These are phyloP conservation scores for Virgularia gustaviana DNA, from an alignment of 92 coral and sea anemone species.

Conservation along the genomic window DNA sequence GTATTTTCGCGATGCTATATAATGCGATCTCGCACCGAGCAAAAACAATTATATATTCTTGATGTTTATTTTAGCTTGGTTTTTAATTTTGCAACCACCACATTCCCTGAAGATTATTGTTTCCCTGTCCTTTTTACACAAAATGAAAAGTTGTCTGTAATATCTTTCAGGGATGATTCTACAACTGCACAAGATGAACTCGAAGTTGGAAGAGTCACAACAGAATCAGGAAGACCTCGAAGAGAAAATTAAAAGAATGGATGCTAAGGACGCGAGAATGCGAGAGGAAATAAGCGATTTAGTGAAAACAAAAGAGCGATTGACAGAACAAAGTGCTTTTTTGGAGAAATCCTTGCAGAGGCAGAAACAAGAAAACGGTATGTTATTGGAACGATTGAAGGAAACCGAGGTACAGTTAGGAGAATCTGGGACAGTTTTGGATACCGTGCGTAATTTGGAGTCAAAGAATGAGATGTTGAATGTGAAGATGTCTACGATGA, in stretches of 20 bases:
- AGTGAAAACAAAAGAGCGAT: constrained; percentile 17
- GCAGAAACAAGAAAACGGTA: constrained; percentile 12
- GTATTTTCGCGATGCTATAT: too few species aligned
- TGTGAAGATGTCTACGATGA: constrained; percentile 22
- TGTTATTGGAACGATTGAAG: constrained; percentile 13
- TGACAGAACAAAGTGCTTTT: constrained; percentile 23
- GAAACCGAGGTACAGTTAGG: constrained; percentile 30
- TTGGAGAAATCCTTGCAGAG: constrained; percentile 14
- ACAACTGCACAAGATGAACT: constrained; percentile 19
- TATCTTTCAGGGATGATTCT: constrained; percentile 5
- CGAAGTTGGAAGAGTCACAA: not conserved
- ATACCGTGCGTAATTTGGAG: constrained; percentile 17
- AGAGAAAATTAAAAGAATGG: not conserved
- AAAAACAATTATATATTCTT: too few species aligned
- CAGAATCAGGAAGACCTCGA: not conserved
- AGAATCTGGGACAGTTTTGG: constrained; percentile 29
- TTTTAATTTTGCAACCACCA: not conserved
- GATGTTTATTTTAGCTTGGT: too few species aligned
- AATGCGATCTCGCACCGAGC: too few species aligned
- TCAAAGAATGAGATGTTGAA: constrained; percentile 26
- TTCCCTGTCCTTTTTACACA: too few species aligned
- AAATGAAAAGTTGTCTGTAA: not conserved
- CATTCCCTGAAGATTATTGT: too few species aligned
- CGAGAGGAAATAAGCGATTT: constrained; percentile 3
- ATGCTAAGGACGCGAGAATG: not conserved